A percentile compares a stretch with the other conserved stretches of the same genome.
These are phyloP conservation scores for Drosophila yooni DNA, from an alignment of 2,888 invertebrate genomes.

Conservation along the genomic window DNA sequence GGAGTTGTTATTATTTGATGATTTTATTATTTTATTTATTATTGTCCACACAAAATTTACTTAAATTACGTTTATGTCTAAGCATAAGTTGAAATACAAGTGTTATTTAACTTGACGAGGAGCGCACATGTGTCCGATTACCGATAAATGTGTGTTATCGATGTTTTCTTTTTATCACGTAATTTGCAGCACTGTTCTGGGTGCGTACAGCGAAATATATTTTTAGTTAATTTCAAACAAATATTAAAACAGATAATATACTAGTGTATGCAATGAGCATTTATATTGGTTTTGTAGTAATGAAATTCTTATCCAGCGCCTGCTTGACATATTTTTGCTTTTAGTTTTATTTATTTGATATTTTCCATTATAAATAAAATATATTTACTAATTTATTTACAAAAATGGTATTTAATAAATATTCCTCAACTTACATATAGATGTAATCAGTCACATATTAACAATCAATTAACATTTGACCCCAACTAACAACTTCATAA, in stretches of 20 bases:
- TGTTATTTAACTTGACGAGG: conserved; percentile 54
- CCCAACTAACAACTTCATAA: conserved; percentile 4
- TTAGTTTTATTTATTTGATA: background rate
- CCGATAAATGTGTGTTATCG: conserved; percentile 33
- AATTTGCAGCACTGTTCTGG: conserved; percentile 1
- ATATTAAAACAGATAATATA: background rate
- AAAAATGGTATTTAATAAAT: background rate
- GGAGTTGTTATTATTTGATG: background rate
- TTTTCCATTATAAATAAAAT: background rate
- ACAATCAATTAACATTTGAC: conserved; percentile 35
- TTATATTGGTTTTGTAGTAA: background rate
- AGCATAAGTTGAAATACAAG: conserved; percentile 26
- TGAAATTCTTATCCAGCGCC: background rate
- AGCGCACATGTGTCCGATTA: conserved; percentile 45
- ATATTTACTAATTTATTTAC: background rate
- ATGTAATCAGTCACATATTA: background rate
- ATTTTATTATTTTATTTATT: background rate
- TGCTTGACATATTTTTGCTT: background rate
- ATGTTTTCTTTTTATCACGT: background rate
- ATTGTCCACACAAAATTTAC: conserved; percentile 6
- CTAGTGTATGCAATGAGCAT: background rate
- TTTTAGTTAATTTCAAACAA: background rate
- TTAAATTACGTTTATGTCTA: conserved; percentile 5
- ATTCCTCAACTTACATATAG: background rate
- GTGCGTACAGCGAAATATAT: background rate